Percentiles rank a stretch among this genome's conserved stretches.
phyloP scores from a whole-genome alignment of 2,888 invertebrate species.

The Pollenia labialis region DNA sequence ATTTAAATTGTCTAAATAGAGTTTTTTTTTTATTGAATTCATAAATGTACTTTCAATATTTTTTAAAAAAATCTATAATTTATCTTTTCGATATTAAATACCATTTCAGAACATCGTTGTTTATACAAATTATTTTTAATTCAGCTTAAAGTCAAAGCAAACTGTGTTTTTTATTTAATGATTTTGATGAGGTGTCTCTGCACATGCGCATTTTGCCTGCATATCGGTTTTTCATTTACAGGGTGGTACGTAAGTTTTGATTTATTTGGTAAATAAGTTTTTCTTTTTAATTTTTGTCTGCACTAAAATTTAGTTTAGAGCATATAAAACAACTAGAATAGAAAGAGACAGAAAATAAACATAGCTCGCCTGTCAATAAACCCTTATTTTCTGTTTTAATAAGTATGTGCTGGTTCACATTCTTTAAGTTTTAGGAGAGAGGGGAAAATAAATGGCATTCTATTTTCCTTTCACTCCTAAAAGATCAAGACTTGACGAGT shows the following conservation, averaged over 20 bases:
- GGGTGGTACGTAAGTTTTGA: background rate
- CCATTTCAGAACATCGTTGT: constrained; percentile 34
- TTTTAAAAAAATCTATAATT: constrained; percentile 53
- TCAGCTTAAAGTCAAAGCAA: constrained; percentile 30
- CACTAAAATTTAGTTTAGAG: too few relatives aligned
- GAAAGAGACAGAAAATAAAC: too few relatives aligned
- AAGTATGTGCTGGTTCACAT: too few relatives aligned
- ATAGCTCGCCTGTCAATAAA: too few relatives aligned
- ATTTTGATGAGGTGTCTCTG: constrained; percentile 36
- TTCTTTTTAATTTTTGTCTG: too few relatives aligned
- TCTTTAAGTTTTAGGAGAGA: too few relatives aligned
- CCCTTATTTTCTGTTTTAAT: too few relatives aligned
- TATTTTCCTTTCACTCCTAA: too few relatives aligned
- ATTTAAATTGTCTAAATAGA: background rate
- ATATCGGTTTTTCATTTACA: background rate
- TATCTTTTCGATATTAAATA: constrained; percentile 48
- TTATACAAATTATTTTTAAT: constrained; percentile 44
- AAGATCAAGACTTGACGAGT: too few relatives aligned
- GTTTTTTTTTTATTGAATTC: constrained; percentile 58
- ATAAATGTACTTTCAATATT: constrained; percentile 36
- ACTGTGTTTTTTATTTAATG: constrained; percentile 45
- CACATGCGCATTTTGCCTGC: constrained; percentile 5
- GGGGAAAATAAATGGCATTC: too few relatives aligned
- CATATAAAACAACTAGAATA: too few relatives aligned
- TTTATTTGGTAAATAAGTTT: too few relatives aligned